Percentiles rank a stretch among this genome's conserved stretches.
Evolutionary conservation across 92 coral and sea anemone genomes (phyloP).

Genomic region (Heteractis magnifica): DNA sequence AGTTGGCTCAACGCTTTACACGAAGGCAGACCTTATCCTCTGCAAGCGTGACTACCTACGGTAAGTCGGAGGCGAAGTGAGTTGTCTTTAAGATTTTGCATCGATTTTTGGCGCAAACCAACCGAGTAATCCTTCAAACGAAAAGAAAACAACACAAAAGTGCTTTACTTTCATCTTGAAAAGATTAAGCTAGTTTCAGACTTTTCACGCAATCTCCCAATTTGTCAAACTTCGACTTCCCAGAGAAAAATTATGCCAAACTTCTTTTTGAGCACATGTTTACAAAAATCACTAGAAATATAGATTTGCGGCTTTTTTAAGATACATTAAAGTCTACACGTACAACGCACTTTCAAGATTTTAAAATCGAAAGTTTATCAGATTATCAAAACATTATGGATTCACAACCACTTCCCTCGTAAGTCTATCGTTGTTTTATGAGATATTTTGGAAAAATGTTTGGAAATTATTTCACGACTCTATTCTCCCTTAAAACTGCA

Average conservation of each 20-base stretch:
- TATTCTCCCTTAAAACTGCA: background rate
- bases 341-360: background rate
- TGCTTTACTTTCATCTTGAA: background rate
- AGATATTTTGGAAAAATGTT: background rate
- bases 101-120: background rate
- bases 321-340: too few species aligned
- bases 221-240: background rate
- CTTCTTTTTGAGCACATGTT: too few species aligned
- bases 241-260: too few species aligned
- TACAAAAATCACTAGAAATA: too few species aligned
- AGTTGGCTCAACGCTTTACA: constrained; percentile 95
- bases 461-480: too few species aligned
- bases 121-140: too few species aligned
- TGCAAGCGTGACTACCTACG: constrained; percentile 93
- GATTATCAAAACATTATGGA: background rate
- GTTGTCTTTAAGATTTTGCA: background rate
- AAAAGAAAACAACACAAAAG: background rate
- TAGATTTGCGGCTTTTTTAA: too few species aligned
- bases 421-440: background rate
- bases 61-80: constrained; percentile 27
- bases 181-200: background rate
- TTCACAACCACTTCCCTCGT: background rate
- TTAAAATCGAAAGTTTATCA: background rate
- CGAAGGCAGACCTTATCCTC: constrained; percentile 87
- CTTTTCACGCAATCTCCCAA: background rate